Evolutionary conservation across 1,140 invertebrate genomes (phyloP), one percentile per base, ranked within the genome.

Genomic region (Macrobrachium rosenbergii): DNA sequence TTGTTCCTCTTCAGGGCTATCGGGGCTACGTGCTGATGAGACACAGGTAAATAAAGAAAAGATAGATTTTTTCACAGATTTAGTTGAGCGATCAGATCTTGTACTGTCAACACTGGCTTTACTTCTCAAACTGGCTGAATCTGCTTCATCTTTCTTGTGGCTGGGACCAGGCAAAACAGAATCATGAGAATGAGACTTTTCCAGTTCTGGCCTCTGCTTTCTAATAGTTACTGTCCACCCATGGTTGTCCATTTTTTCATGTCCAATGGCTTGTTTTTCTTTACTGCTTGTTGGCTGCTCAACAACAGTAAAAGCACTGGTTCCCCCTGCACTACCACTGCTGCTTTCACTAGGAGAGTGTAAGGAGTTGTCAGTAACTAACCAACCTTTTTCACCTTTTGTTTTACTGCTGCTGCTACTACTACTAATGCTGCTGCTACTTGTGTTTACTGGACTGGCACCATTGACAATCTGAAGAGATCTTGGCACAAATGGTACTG

Each of bases 31-130:
- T 21, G 85, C 58, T 10, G 83, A 86, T 17, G 85, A 81, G 11
- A 87, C 85, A 75, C 85, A 87, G n/a, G 85, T 87, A 73, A 87
- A 87, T n/a, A 87, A 60, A 6, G 85, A 87, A 19, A 87, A 64
- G 58, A 87, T 60, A 19, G 85, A 87, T 52, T 81, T 80, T 37
- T 87, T 87, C 78, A 87, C 81, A 37, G 85, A 87, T 76, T 87
- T 87, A 0, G 78, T 87, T 37, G 85, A 87, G 52, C 67, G 78
- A 75, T 87, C 85, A 28, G 85, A 87, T 12, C 78, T 63, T n/a
- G 63, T 59, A 37, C 85, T 87, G 19, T 87, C 85, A 23, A 87
- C 85, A 52, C 85, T 87, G 37, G 85, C 78, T 62, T 87, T 87
- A 60, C 85, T 87, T 12, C 60, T 80, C 59, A 87, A 43, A 63